Base-by-base conservation (phyloP, 2,888 invertebrate genomes). In the Caradrina clavipalpis region DNA sequence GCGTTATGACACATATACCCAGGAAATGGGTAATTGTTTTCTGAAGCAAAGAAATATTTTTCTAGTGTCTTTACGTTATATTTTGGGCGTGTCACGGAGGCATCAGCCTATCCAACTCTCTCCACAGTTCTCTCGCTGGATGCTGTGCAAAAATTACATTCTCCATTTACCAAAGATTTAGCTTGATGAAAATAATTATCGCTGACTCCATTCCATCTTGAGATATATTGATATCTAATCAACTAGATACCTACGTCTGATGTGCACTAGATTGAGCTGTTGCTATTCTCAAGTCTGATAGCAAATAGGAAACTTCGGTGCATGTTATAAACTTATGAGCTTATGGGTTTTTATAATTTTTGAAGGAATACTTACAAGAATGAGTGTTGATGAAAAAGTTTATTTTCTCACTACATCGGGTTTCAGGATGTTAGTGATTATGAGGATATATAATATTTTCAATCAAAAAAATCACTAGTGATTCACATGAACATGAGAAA, bases 171-270 rank as follows among this genome's bases (percentile, higher is more conserved):
- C 39, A 3, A 26, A 26, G 26, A 26, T 26, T 26, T 26, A 26
- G 26, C 26, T 26, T 50, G 21, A 31, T 64, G 21, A 17, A 65
- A 64, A 19, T 50, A 22, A 54, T 68, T 54, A 50, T 58, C n/a
- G 55, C 1, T 21, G 26, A 21, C 31, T 69, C 42, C 13, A 3
- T 50, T 57, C 15, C 39, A 69, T 31, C 39, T 50, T 50, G 49
- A 56, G 49, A 69, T 69, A 69, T 22, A 17, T 21, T 26, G n/a
- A 8, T 69, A 55, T 68, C 55, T 69, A 68, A 69, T 69, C 69
- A 69, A 68, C 11, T 39, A 13, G 39, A 35, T 39, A 69, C 55
- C 49, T 69, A 68, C 49, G 49, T 49, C 22, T 57, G 21, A 31
- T 31, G 50, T 50, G 26, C 39, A 56, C 49, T 49, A 26, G 11